Percentiles rank a stretch among this genome's conserved stretches.
Conservation (phyloP, 2,113 vertebrate genomes). For the Ceyx margarethae region DNA sequence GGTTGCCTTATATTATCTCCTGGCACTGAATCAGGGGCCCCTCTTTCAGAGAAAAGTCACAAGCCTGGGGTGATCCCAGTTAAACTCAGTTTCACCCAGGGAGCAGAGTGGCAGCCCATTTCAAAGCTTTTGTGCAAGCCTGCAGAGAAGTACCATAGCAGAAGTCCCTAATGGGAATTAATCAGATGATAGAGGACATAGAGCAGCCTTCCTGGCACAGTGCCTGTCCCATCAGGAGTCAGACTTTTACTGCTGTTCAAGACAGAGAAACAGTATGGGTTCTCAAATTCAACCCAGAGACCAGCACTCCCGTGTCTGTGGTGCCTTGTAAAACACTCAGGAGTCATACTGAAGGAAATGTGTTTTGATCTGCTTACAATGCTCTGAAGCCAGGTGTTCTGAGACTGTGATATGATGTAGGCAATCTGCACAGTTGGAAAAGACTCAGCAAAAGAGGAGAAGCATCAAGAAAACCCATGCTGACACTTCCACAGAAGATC, state of each 20-base stretch:
- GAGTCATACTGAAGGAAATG: neutral
- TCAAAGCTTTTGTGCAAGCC: neutral
- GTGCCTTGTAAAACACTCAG: neutral
- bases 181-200: rapidly evolving
- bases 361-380: neutral
- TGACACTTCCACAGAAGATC: neutral
- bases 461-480: neutral
- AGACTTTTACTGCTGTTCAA: neutral
- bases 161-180: neutral
- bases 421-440: neutral
- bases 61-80: neutral
- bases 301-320: neutral
- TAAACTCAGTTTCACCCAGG: neutral
- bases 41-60: neutral
- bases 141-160: neutral
- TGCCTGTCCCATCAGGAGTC: neutral
- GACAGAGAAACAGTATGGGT: neutral
- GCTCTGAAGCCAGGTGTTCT: neutral
- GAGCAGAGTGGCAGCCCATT: neutral
- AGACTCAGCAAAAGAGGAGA: neutral
- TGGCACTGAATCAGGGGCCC: neutral
- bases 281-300: neutral
- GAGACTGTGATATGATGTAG: neutral
- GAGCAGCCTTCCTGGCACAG: neutral
- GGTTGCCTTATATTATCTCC: neutral